Evolutionary conservation across 2,888 invertebrate genomes (phyloP).

Genomic region (Heterodera filipjevi): DNA sequence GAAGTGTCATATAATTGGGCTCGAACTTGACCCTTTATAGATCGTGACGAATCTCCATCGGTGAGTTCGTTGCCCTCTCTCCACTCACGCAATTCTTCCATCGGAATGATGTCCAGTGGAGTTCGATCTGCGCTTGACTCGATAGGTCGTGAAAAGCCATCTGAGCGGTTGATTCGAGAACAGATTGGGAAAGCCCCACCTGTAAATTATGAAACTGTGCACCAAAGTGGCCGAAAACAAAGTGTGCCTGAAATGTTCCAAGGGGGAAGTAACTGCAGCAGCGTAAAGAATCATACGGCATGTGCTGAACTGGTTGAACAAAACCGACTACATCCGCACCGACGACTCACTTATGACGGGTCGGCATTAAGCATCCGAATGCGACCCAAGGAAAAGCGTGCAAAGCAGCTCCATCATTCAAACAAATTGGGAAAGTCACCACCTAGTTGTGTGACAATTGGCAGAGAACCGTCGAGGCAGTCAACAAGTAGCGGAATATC

Average conservation of each 20-base stretch:
- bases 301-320: background rate
- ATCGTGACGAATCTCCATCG: constrained; percentile 33
- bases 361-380: background rate
- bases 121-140: constrained; percentile 37
- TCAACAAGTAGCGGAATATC: constrained; percentile 36
- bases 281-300: background rate
- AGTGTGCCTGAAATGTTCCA: constrained; percentile 35
- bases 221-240: constrained; percentile 25
- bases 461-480: constrained; percentile 17
- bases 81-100: constrained; percentile 42
- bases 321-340: constrained; percentile 11
- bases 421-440: constrained; percentile 14
- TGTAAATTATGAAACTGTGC: background rate
- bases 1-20: background rate
- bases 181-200: background rate
- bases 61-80: constrained; percentile 37
- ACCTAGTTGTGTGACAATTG: background rate
- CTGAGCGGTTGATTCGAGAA: constrained; percentile 8
- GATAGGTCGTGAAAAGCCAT: constrained; percentile 18
- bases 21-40: constrained; percentile 5
- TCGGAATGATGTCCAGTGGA: constrained; percentile 38
- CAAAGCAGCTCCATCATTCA: background rate
- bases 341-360: constrained; percentile 7
- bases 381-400: background rate
- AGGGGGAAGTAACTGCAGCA: background rate